Evolutionary conservation across 2,113 vertebrate species (phyloP), one percentile per base, ranked within the genome.

Genomic region (Spea bombifrons): DNA sequence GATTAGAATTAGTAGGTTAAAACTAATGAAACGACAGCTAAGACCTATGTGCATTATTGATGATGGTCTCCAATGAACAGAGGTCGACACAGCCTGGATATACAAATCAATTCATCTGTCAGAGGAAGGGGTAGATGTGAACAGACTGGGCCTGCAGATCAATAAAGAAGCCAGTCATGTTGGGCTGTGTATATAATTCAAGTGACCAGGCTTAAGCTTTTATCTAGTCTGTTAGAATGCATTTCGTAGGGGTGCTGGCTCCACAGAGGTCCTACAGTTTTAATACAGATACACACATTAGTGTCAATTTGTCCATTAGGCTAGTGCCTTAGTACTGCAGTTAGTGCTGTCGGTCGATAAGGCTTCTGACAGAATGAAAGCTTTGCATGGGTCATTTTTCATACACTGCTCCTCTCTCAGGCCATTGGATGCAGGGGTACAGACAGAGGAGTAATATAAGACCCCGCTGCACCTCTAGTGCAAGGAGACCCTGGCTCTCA

Each of bases 31-130:
- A 80, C 52, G 77, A n/a, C 70, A 61, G 52, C 53, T 64, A 16
- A 80, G 69, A 79, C 61, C 63, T 79, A 43, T 47, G 49, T 80
- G 63, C 77, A 80, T 80, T 80, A 80, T 80, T 80, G 67, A 80
- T 80, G 71, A 50, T 43, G 71, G 71, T 80, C 77, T 52, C 71
- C 47, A 67, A 48, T 73, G 48, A 80, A 64, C 77, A 73, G 64
- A 67, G 44, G 77, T 53, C 63, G 63, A 67, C 63, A 73, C 50
- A 68, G 63, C 44, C 63, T 73, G 30, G 43, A 50, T 73, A 57
- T 73, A 73, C 63, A 55, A 15, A 80, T 80, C 77, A 79, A 73
- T 73, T 48, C 71, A 67, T 80, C 50, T 68, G 77, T 80, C 77
- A 73, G 71, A 73, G 52, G 55, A 13, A 64, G 50, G 71, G 49